Evolutionary conservation across 1,140 invertebrate species (phyloP), one percentile per base, ranked within the genome.

Genomic region (Trichogramma pretiosum): DNA sequence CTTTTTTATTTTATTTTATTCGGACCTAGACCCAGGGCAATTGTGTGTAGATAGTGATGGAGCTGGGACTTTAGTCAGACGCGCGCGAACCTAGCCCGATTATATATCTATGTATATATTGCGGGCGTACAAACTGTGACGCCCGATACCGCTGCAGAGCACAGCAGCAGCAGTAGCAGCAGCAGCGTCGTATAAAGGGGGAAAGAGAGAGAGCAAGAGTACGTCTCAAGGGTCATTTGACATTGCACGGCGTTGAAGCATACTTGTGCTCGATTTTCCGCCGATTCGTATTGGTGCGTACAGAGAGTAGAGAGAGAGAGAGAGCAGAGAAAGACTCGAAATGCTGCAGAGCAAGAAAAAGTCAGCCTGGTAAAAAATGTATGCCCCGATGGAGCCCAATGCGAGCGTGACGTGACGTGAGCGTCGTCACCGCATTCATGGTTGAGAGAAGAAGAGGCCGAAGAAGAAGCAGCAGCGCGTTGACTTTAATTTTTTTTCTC

Each of bases 191-290:
- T n/a, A n/a, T n/a, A n/a, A 56, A 62, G 57, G 50, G 56, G 61
- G 48, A 46, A 42, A 57, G 54, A 53, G 56, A 62, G 61, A 46
- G 51, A 55, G 56, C 55, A 56, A 58, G n/a, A n/a, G n/a, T 19
- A 38, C 14, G 57, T 58, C 62, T 59, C 28, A 60, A 55, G 61
- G 56, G 56, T 65, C 60, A 61, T 68, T 67, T 65, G 59, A 66
- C 61, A 61, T 61, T 11, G n/a, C n/a, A n/a, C n/a, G n/a, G n/a
- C n/a, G n/a, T 53, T 53, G 46, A 50, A 54, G 43, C 42, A 14
- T n/a, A 19, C 35, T n/a, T n/a, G n/a, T 14, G 5, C 21, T 40
- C 21, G 28, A 14, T 34, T 34, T 43, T 33, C 30, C 26, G 14
- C 41, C 38, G 26, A 47, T 40, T 47, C 21, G 17, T 39, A 24